Conservation (phyloP, 2,888 invertebrate genomes). For the Spisula subtruncata region DNA sequence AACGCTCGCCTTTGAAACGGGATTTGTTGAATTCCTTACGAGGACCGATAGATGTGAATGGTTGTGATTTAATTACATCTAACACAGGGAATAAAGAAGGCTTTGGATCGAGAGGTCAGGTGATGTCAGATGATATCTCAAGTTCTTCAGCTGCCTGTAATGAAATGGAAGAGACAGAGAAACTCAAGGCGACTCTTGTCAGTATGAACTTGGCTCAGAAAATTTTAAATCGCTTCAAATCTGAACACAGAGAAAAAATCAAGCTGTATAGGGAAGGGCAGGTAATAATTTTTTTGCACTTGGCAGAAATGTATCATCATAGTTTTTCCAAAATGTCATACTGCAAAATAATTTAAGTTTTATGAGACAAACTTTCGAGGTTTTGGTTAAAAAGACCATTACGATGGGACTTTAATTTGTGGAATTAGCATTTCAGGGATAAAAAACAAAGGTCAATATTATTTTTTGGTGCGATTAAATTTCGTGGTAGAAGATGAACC, state of each 20-base stretch:
- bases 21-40: neutral
- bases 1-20: neutral
- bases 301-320: too few relatives aligned
- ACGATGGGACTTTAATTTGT: too few relatives aligned
- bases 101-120: too few relatives aligned
- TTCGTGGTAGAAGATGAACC: too few relatives aligned
- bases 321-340: too few relatives aligned
- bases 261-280: constrained; percentile 54
- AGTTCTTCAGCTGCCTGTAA: neutral
- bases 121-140: neutral
- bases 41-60: neutral
- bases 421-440: too few relatives aligned
- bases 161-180: neutral
- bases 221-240: constrained; percentile 63
- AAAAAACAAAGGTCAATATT: too few relatives aligned
- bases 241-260: constrained; percentile 65
- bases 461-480: too few relatives aligned
- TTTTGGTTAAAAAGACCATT: too few relatives aligned
- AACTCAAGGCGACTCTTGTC: constrained; percentile 35
- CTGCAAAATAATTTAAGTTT: too few relatives aligned
- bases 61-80: neutral
- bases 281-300: constrained; percentile 47
- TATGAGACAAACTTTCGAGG: too few relatives aligned
- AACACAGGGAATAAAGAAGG: neutral
- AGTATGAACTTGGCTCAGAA: constrained; percentile 56